These are phyloP conservation scores for Volucella inflata DNA, from an alignment of 2,888 invertebrate genomes.

Conservation along the genomic window DNA sequence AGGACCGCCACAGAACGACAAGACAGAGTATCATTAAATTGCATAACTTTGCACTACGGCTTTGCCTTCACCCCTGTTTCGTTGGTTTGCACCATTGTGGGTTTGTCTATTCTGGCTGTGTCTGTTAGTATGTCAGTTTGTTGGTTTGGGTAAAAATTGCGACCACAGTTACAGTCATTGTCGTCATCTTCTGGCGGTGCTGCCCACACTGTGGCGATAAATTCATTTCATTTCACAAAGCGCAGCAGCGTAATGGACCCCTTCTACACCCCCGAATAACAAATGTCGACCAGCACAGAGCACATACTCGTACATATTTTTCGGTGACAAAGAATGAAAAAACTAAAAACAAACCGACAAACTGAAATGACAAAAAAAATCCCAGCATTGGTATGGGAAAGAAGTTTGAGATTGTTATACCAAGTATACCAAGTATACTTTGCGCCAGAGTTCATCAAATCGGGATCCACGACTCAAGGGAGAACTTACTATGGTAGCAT, in stretches of 20 bases:
- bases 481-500: neutral
- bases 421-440: conserved; percentile 9
- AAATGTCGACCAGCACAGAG: conserved; percentile 8
- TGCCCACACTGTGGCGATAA: conserved; percentile 57
- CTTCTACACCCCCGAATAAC: neutral
- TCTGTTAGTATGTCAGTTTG: neutral
- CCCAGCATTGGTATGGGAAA: neutral
- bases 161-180: conserved; percentile 49
- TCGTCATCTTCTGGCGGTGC: conserved; percentile 23
- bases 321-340: neutral
- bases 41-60: conserved; percentile 67
- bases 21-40: conserved; percentile 67
- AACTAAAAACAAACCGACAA: too few relatives aligned
- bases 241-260: conserved; percentile 16
- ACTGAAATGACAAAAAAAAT: conserved; percentile 1
- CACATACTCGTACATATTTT: conserved; percentile 22
- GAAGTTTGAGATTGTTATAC: conserved; percentile 15
- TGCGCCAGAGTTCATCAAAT: conserved; percentile 4
- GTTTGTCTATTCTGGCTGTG: neutral
- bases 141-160: conserved; percentile 38
- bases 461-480: neutral
- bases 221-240: conserved; percentile 70
- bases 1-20: conserved; percentile 56
- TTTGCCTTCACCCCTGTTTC: conserved; percentile 29
- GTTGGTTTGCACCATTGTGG: neutral